Evolutionary conservation across 2,888 invertebrate species (phyloP).

Genomic region (Gymnosoma rotundatum): DNA sequence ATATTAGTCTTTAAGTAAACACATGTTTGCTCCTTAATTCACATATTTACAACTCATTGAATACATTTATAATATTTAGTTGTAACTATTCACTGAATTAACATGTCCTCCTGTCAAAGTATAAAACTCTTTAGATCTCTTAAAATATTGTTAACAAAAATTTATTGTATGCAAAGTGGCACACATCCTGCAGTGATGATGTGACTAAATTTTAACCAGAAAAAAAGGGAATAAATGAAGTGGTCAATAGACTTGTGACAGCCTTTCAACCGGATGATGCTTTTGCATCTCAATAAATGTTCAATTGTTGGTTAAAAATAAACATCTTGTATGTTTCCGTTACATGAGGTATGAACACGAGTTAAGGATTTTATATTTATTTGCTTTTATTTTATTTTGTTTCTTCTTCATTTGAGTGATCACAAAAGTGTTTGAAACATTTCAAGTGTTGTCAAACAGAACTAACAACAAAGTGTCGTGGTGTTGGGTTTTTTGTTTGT

Average conservation of each 20-base stretch:
- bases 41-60: conserved; percentile 34
- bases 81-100: conserved; percentile 25
- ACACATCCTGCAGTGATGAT: conserved; percentile 41
- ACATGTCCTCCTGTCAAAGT: conserved; percentile 40
- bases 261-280: conserved; percentile 51
- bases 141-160: conserved; percentile 17
- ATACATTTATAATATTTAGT: conserved; percentile 7
- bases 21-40: background rate
- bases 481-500: conserved; percentile 1
- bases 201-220: conserved; percentile 26
- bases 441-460: conserved; percentile 51
- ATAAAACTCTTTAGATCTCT: conserved; percentile 39
- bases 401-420: conserved; percentile 22
- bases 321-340: conserved; percentile 64
- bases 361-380: background rate
- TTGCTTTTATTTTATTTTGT: background rate
- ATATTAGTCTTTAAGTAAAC: too few species aligned
- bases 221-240: conserved; percentile 23
- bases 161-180: conserved; percentile 17
- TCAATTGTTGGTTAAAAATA: conserved; percentile 73
- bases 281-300: conserved; percentile 68
- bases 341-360: conserved; percentile 40
- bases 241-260: conserved; percentile 61
- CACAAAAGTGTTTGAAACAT: conserved; percentile 33
- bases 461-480: conserved; percentile 31